These are phyloP conservation scores for Siphonodentalium dalli DNA, from an alignment of 2,888 invertebrate genomes.

Conservation along the genomic window DNA sequence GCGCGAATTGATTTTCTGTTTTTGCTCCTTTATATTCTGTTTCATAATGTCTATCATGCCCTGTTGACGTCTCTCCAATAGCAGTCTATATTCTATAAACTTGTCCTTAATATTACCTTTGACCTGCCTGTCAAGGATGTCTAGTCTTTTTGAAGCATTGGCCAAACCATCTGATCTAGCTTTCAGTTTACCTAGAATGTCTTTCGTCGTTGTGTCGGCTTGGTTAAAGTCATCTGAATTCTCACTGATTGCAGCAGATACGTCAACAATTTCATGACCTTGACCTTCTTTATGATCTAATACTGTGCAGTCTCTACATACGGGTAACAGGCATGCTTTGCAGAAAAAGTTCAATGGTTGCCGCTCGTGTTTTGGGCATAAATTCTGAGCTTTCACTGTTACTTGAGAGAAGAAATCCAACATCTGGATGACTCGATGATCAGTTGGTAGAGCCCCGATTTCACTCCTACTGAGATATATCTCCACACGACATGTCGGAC, in stretches of 20 bases:
- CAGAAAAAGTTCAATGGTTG: constrained; percentile 58
- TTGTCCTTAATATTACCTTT: constrained; percentile 50
- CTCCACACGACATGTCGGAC: constrained; percentile 55
- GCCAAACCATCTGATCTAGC: constrained; percentile 45
- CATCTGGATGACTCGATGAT: constrained; percentile 58
- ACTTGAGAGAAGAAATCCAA: constrained; percentile 55
- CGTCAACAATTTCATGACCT: constrained; percentile 50
- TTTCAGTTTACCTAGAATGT: constrained; percentile 47
- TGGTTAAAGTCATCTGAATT: constrained; percentile 47
- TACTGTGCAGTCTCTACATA: constrained; percentile 56
- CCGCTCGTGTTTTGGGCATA: constrained; percentile 51
- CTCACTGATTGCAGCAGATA: constrained; percentile 45
- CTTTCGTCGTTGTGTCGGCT: constrained; percentile 40
- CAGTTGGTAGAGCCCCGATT: constrained; percentile 49
- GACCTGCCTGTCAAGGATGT: constrained; percentile 48
- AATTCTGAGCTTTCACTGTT: constrained; percentile 47
- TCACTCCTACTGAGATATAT: constrained; percentile 49
- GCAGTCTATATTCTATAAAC: constrained; percentile 54
- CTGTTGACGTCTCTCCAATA: constrained; percentile 51
- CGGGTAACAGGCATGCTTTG: constrained; percentile 47
- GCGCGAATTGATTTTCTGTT: constrained; percentile 42
- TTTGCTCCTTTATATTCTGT: constrained; percentile 47
- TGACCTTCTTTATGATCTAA: constrained; percentile 54
- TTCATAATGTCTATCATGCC: constrained; percentile 42
- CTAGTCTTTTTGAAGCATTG: constrained; percentile 53